A percentile compares a stretch with the other conserved stretches of the same genome.
These are phyloP conservation scores for Lycocerus yunnanus DNA, from an alignment of 2,888 invertebrate genomes.

Conservation along the genomic window DNA sequence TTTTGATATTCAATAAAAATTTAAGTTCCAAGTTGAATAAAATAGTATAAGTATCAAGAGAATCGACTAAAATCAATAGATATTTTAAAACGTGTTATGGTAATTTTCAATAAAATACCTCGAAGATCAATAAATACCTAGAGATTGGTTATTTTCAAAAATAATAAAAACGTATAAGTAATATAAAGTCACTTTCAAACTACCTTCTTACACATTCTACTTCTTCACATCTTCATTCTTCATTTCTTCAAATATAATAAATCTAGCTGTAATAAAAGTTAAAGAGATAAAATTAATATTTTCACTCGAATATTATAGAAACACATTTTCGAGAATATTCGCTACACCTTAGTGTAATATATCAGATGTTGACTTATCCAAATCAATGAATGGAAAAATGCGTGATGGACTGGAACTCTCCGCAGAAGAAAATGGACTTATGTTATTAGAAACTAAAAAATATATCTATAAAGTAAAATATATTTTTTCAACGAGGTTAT, in stretches of 20 bases:
- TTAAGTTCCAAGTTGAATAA: background rate
- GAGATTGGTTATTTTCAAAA: background rate
- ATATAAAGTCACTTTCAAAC: background rate
- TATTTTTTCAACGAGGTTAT: too few species aligned
- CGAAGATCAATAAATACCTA: background rate
- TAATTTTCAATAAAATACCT: background rate
- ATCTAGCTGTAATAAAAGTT: background rate
- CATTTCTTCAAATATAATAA: background rate
- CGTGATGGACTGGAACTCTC: background rate
- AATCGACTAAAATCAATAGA: background rate
- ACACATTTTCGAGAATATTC: background rate
- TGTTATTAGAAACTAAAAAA: too few species aligned
- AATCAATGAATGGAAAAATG: background rate
- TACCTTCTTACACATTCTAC: background rate
- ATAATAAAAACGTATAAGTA: background rate
- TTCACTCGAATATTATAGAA: background rate
- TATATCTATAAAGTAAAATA: too few species aligned
- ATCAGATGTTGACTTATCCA: background rate
- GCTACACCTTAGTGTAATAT: too few species aligned
- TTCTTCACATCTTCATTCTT: background rate
- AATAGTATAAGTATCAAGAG: background rate
- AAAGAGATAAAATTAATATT: background rate
- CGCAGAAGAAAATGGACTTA: background rate
- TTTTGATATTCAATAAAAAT: background rate
- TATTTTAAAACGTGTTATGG: background rate